phyloP scores from a whole-genome alignment of 2,888 invertebrate species.

The Rotaria sp. region DNA sequence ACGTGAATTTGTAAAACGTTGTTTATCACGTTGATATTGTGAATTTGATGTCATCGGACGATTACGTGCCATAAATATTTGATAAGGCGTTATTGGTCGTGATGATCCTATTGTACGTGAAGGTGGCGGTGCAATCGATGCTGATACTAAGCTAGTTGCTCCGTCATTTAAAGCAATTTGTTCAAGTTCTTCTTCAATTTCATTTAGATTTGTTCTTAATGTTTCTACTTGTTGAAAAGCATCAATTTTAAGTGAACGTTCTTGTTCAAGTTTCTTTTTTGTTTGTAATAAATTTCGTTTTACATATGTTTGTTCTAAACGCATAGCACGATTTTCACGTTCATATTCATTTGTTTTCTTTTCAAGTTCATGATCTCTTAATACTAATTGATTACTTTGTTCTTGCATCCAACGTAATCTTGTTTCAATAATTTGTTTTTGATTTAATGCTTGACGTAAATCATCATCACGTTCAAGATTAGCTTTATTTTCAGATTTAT shows the following conservation, averaged over 20 bases:
- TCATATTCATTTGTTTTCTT: slow-evolving; percentile 28
- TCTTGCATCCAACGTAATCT: neutral
- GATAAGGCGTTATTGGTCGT: neutral
- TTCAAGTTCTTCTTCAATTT: slow-evolving; percentile 36
- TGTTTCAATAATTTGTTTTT: slow-evolving; percentile 26
- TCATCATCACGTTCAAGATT: neutral
- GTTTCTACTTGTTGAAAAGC: slow-evolving; percentile 54
- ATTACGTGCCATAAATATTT: neutral
- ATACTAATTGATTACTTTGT: neutral
- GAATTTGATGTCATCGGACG: slow-evolving; percentile 7
- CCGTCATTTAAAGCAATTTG: neutral
- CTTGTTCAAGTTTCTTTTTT: slow-evolving; percentile 43
- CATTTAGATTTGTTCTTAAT: slow-evolving; percentile 46
- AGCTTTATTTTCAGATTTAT: neutral
- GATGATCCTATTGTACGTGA: neutral
- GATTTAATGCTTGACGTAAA: slow-evolving; percentile 27
- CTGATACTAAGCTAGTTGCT: neutral
- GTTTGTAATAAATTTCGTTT: neutral
- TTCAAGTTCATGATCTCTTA: slow-evolving; percentile 16
- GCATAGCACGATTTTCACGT: neutral
- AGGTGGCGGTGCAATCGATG: neutral
- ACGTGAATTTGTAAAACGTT: neutral
- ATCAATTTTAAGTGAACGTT: slow-evolving; percentile 50
- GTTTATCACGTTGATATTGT: neutral
- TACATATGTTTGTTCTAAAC: neutral